A percentile compares a stretch with the other conserved stretches of the same genome.
Conservation (phyloP, 2,113 vertebrate species). For the Callocephalon fimbriatum region DNA sequence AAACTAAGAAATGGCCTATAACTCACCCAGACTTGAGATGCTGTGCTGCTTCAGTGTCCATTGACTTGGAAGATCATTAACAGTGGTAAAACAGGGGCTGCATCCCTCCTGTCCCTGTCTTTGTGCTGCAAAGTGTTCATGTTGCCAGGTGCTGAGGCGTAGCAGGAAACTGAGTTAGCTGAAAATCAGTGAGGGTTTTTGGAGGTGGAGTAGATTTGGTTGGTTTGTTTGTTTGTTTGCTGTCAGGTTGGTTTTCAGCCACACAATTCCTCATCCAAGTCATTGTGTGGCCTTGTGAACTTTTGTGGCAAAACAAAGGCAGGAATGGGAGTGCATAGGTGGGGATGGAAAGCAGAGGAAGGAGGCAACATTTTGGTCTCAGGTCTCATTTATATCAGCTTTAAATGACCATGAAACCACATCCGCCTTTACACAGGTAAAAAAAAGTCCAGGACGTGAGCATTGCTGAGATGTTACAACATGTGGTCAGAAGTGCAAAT, state of each 20-base stretch:
- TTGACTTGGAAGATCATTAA: not conserved
- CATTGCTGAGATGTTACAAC: not conserved
- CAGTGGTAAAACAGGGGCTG: not conserved
- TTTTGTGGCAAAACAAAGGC: not conserved
- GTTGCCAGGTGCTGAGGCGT: not conserved
- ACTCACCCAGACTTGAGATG: not conserved
- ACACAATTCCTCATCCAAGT: not conserved
- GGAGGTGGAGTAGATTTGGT: not conserved
- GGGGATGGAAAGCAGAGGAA: conserved; percentile 1
- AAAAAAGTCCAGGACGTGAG: not conserved
- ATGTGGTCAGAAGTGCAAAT: not conserved
- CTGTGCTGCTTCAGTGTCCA: not conserved
- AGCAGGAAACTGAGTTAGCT: not conserved
- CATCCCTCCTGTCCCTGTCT: not conserved
- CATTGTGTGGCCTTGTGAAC: not conserved
- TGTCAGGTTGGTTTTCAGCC: not conserved
- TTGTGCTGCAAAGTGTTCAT: not conserved
- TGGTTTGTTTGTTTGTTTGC: not conserved
- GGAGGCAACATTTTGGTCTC: not conserved
- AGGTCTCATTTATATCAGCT: not conserved
- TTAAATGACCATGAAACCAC: not conserved
- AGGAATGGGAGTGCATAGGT: not conserved
- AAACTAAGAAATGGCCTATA: not conserved
- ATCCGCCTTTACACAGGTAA: not conserved
- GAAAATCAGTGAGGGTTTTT: not conserved